A percentile compares a stretch with the other conserved stretches of the same genome.
phyloP scores from a whole-genome alignment of 53 echinoderm and acorn worm genomes.

The Echinometra lucunter region DNA sequence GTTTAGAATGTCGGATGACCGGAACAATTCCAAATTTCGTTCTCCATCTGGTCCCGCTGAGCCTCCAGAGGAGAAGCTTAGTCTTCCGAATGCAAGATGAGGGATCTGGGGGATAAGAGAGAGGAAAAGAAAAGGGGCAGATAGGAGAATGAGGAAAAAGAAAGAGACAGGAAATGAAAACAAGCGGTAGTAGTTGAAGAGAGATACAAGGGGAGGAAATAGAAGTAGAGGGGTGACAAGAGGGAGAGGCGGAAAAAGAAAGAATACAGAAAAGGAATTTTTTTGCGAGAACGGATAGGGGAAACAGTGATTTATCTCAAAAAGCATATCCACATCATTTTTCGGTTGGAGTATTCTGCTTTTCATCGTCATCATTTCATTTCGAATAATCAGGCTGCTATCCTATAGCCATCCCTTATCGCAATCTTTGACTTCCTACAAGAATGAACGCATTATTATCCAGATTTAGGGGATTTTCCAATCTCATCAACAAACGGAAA shows the following conservation, averaged over 20 bases:
- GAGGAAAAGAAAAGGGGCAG: neutral
- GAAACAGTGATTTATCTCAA: no score
- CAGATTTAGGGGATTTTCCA: no score
- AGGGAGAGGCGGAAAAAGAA: neutral
- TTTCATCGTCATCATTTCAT: no score
- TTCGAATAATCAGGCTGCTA: no score
- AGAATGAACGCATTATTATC: no score
- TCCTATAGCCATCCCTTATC: no score
- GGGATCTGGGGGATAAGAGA: neutral
- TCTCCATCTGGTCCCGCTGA: conserved; percentile 62
- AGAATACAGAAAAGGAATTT: neutral
- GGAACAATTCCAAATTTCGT: conserved; percentile 1
- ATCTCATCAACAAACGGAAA: no score
- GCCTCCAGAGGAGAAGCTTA: neutral
- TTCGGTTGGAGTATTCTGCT: no score
- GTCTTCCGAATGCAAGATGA: neutral
- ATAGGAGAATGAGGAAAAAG: neutral
- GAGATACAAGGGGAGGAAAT: neutral
- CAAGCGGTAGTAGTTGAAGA: neutral
- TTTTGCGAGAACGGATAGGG: no score
- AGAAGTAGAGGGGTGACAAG: neutral
- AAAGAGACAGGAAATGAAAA: neutral
- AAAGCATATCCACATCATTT: no score
- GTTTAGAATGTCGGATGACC: conserved; percentile 1
- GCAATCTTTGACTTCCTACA: no score